These are phyloP conservation scores for Limnephilus rhombicus DNA, from an alignment of 2,888 invertebrate genomes.

Conservation along the genomic window DNA sequence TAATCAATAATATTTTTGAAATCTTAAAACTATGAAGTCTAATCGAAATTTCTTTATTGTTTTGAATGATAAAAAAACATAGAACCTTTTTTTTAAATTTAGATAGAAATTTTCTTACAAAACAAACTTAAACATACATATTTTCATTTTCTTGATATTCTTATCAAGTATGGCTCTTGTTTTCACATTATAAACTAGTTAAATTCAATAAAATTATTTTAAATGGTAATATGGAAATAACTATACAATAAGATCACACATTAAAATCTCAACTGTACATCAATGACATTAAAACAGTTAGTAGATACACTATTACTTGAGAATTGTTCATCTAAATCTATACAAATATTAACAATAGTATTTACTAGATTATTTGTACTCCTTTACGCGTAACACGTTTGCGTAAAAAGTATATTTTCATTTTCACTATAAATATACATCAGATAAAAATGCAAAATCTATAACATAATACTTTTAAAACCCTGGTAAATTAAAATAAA, in stretches of 20 bases:
- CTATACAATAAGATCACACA: constrained; percentile 47
- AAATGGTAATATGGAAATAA: constrained; percentile 31
- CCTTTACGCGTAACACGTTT: constrained; percentile 42
- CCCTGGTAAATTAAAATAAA: constrained; percentile 41
- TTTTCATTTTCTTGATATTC: constrained; percentile 7
- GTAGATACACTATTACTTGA: constrained; percentile 42
- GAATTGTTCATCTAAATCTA: constrained; percentile 51
- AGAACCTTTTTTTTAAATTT: not conserved
- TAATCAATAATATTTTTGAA: not conserved
- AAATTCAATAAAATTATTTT: constrained; percentile 34
- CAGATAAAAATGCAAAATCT: constrained; percentile 34
- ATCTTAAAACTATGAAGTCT: not conserved
- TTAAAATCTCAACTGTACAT: constrained; percentile 50
- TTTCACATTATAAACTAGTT: constrained; percentile 11
- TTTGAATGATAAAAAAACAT: not conserved
- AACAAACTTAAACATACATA: constrained; percentile 10
- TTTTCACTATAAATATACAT: constrained; percentile 41
- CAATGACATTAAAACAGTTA: constrained; percentile 39
- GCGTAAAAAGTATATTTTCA: constrained; percentile 47
- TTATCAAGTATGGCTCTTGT: constrained; percentile 19
- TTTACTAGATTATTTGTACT: constrained; percentile 55
- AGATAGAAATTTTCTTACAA: constrained; percentile 1
- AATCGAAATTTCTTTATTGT: not conserved
- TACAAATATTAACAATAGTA: constrained; percentile 53
- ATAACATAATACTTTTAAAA: constrained; percentile 29